Conservation (phyloP, 1,140 invertebrate genomes). For the Globodera ellingtonae region DNA sequence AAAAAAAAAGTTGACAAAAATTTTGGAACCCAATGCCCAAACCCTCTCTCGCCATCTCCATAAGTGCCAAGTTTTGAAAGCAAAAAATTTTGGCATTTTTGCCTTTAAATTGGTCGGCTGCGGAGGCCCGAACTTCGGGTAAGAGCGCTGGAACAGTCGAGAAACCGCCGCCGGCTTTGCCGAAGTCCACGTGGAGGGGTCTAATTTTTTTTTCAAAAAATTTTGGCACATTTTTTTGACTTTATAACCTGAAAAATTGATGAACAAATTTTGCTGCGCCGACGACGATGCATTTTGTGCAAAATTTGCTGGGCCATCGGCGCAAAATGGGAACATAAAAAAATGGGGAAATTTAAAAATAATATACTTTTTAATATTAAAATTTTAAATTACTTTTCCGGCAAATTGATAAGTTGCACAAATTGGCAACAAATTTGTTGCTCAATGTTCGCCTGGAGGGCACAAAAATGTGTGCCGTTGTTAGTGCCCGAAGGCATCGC, state of each 20-base stretch:
- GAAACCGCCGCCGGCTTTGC: not conserved
- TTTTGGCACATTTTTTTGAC: not conserved
- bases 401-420: slow-evolving; percentile 21
- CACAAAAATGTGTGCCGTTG: slow-evolving; percentile 16
- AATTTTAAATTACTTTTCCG: slow-evolving; percentile 1
- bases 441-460: slow-evolving; percentile 14
- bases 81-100: not conserved
- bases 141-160: not conserved
- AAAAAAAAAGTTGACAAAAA: too few species aligned
- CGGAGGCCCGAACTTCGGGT: not conserved
- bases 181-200: not conserved
- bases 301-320: not conserved
- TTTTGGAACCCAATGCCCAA: too few species aligned
- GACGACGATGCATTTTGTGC: not conserved
- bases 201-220: not conserved
- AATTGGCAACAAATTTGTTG: slow-evolving; percentile 23
- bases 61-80: too few species aligned
- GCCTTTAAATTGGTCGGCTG: not conserved
- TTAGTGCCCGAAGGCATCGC: not conserved
- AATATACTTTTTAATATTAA: not conserved
- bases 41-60: too few species aligned
- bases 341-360: not conserved
- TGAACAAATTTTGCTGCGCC: not conserved
- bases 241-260: slow-evolving; percentile 4
- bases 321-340: slow-evolving; percentile 13